These are phyloP conservation scores for Pterocles orientalis DNA, from an alignment of 2,113 vertebrate species.

Conservation along the genomic window DNA sequence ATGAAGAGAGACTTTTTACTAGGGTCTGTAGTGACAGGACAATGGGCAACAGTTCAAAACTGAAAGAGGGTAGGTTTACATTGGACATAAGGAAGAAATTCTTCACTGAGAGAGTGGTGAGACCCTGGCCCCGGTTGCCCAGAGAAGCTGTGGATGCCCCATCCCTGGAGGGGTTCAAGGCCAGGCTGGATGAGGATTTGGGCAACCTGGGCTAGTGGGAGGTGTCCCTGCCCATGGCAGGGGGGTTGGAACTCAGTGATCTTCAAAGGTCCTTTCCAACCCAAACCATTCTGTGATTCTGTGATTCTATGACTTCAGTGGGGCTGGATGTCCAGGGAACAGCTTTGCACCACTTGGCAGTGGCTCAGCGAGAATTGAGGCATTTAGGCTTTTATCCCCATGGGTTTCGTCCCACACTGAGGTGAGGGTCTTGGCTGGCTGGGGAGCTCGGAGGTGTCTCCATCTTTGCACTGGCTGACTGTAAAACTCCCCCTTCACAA, in stretches of 20 bases:
- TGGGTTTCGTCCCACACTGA: background rate
- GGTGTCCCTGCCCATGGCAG: background rate
- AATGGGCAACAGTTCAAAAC: too few species aligned
- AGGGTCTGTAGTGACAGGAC: too few species aligned
- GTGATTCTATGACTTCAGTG: background rate
- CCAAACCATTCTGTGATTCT: too few species aligned
- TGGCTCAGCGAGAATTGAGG: rapidly evolving
- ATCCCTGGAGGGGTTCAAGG: background rate
- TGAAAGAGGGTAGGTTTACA: too few species aligned
- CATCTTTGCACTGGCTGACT: background rate
- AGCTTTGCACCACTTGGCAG: background rate
- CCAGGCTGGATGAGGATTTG: rapidly evolving
- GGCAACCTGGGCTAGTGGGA: rapidly evolving
- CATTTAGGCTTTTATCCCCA: background rate
- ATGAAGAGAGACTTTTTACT: too few species aligned
- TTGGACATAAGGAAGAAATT: too few species aligned
- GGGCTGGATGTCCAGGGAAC: rapidly evolving
- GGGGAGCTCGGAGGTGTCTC: background rate
- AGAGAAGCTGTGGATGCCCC: too few species aligned
- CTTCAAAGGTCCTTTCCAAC: background rate
- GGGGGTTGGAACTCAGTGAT: too few species aligned
- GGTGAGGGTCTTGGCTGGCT: background rate
- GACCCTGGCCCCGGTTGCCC: too few species aligned
- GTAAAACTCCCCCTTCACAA: background rate
- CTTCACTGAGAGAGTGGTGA: too few species aligned